phyloP scores from a whole-genome alignment of 2,113 vertebrate genomes.

The Bungarus multicinctus region DNA sequence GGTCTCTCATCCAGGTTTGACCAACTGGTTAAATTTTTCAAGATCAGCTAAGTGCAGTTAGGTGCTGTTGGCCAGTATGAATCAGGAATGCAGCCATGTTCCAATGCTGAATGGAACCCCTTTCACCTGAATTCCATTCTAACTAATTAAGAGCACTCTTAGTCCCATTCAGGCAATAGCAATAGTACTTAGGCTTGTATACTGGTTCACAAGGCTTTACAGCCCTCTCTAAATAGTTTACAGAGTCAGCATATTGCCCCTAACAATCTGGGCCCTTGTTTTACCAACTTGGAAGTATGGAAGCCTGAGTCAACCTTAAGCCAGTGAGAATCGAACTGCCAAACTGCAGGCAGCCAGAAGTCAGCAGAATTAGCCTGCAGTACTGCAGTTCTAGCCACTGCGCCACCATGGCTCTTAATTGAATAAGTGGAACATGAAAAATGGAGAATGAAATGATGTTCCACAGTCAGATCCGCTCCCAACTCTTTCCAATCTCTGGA shows the following conservation, averaged over 20 bases:
- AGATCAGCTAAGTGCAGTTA: not conserved
- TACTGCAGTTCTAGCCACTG: too few species aligned
- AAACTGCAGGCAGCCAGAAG: too few species aligned
- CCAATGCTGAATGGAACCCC: not conserved
- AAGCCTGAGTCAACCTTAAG: too few species aligned
- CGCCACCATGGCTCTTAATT: too few species aligned
- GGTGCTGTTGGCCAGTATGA: not conserved
- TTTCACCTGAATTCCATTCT: not conserved
- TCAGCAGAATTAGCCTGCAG: too few species aligned
- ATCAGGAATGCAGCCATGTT: not conserved
- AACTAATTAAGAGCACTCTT: not conserved
- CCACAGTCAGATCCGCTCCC: not conserved
- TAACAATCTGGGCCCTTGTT: too few species aligned
- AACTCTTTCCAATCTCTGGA: not conserved
- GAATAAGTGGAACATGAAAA: not conserved
- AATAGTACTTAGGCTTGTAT: too few species aligned
- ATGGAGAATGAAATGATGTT: not conserved
- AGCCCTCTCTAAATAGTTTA: too few species aligned
- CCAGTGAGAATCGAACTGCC: too few species aligned
- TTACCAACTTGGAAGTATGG: too few species aligned
- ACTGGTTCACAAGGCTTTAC: too few species aligned
- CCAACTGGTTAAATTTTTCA: not conserved
- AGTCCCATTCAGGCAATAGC: not conserved
- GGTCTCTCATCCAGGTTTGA: not conserved
- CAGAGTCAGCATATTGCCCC: too few species aligned